Evolutionary conservation across 2,113 vertebrate species (phyloP), one percentile per base, ranked within the genome.

Genomic region (Hystrix brachyura): DNA sequence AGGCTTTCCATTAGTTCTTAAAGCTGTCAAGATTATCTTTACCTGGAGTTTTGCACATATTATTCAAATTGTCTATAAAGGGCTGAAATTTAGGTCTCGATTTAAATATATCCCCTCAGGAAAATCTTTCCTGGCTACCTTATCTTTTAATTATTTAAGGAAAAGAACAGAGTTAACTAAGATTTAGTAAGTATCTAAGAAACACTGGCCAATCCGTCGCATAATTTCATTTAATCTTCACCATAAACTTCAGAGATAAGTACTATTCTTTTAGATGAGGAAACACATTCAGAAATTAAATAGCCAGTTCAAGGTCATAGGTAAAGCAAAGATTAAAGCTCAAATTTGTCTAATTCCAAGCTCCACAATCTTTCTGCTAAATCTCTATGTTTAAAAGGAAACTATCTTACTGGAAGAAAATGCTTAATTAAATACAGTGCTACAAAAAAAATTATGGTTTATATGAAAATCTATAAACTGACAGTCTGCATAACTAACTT

Each of bases 361-460:
- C 25, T 46, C 19, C 46, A 78, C 69, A 72, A 81, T 71, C 38
- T 88, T 86, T 89, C 90, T 78, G 46, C 29, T 80, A 27, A 4
- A 48, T 38, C 21, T 96, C 17, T 91, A 43, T 95, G 43, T 82
- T 89, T 59, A 95, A 93, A 96, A 5, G 81, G 21, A 96, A 84
- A 92, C 19, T 76, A 46, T 83, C 64, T 80, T 69, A 78, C 51
- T 72, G 79, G 53, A 46, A 94, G 51, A 57, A 94, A 90, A 87
- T 91, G 62, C 65, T 95, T 82, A 92, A 96, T 90, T 94, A 96
- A 92, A 92, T 85, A 90, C 12, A 97, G 15, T 81, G 9, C n/a
- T 90, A 95, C 67, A 95, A 62, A 91, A 91, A 91, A 34, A 21
- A 91, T 29, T 51, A 19, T 9, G 65, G 60, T 81, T 93, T 76